Base-by-base conservation (phyloP, 1,140 invertebrate species). In the Ostrea denselamellosa region DNA sequence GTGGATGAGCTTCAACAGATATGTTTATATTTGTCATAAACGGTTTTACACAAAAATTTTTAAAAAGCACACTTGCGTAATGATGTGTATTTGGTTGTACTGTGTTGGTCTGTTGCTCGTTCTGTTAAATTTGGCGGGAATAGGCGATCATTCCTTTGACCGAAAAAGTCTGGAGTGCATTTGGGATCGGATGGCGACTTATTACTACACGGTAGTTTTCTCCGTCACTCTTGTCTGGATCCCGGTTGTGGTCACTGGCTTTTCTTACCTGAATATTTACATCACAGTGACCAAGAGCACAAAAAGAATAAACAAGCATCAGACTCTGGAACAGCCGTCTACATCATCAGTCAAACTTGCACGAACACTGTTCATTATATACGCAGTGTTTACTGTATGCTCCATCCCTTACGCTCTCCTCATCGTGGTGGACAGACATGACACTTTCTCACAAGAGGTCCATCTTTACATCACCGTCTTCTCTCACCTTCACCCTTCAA, bases 121-220 rank as follows among this genome's bases (percentile, higher is more conserved):
- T 8, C 19, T 91, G 4, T 85, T 92, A 2, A 93, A 93, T 71
- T 84, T 90, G 34, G 85, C 90, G 1, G 89, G 88, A 28, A 92
- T 92, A 22, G 93, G 93, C 12, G 90, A 91, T 53, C 93, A 93
- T 82, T 85, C 88, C n/a, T 93, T 92, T 82, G 92, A 93, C 88
- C 58, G 86, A 51, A 93, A 93, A 82, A 93, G 90, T 65, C 28
- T 92, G 22, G 91, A 91, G 54, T 93, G 93, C 85, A 90, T 92
- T 44, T 93, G 92, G 91, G 91, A 93, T 86, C 81, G 93, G 52
- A 91, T 93, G 90, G 93, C 91, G 12, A 92, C 90, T 8, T 91
- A 86, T 86, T 89, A 90, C 5, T 93, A 93, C 85, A 93, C 92
- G 8, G 87, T 93, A 0, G 90, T 93, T 19, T 92, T 93, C 87